Evolutionary conservation across 2,113 vertebrate genomes (phyloP).

Genomic region (Daubentonia madagascariensis): DNA sequence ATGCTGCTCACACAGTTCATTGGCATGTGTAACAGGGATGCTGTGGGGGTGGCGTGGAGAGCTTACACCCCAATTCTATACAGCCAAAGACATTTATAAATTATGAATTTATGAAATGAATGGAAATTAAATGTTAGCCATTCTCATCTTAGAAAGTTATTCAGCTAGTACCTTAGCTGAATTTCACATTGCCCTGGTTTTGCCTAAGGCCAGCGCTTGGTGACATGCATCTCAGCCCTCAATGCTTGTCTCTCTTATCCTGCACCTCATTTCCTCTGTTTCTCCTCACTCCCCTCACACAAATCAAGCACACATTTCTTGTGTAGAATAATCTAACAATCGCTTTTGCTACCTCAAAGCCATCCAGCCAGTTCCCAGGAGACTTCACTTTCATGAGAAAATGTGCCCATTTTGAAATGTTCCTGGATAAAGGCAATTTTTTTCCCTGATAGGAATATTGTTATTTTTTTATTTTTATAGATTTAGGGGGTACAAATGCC

Average conservation of each 20-base stretch:
- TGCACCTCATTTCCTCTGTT: not conserved
- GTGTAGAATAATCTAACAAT: not conserved
- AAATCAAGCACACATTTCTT: not conserved
- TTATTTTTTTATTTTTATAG: too few relatives aligned
- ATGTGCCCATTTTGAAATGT: not conserved
- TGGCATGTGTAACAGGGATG: not conserved
- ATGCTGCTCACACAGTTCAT: not conserved
- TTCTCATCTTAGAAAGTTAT: not conserved
- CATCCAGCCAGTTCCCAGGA: not conserved
- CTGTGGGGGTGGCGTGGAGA: not conserved
- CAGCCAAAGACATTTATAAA: slow-evolving; percentile 34
- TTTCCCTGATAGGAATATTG: not conserved
- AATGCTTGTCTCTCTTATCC: not conserved
- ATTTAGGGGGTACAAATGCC: too few relatives aligned
- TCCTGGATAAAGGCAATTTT: not conserved
- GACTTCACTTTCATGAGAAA: not conserved
- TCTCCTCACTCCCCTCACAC: not conserved
- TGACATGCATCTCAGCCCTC: not conserved
- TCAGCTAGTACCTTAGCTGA: not conserved
- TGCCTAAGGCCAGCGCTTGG: not conserved
- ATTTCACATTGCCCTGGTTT: not conserved
- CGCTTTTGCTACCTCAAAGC: not conserved
- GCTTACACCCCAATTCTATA: not conserved
- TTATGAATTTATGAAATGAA: slow-evolving; percentile 17
- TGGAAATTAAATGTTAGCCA: not conserved